These are phyloP conservation scores for Chrysomela aeneicollis DNA, from an alignment of 2,888 invertebrate genomes.

Conservation along the genomic window DNA sequence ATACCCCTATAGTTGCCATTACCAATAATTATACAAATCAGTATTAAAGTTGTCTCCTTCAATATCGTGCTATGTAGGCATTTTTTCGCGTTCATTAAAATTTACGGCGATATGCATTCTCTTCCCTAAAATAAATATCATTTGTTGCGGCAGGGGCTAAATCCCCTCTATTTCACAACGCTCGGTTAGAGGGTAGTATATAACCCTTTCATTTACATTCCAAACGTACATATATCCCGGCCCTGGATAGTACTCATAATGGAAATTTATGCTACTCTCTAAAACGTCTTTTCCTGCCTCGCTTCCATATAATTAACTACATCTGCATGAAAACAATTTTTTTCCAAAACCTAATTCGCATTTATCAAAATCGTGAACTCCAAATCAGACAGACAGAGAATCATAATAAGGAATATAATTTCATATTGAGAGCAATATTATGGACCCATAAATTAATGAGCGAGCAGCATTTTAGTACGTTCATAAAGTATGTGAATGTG, in stretches of 20 bases:
- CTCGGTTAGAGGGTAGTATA: not conserved
- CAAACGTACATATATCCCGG: not conserved
- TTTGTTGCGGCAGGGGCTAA: not conserved
- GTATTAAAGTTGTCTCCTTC: not conserved
- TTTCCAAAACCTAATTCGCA: too few species aligned
- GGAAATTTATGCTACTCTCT: not conserved
- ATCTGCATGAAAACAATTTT: too few species aligned
- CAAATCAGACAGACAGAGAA: too few species aligned
- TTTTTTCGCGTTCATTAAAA: not conserved
- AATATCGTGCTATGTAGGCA: not conserved
- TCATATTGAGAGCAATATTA: too few species aligned
- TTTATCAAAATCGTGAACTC: too few species aligned
- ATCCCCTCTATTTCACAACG: not conserved
- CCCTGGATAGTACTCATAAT: not conserved
- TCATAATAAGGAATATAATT: too few species aligned
- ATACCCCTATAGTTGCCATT: too few species aligned
- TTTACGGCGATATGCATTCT: not conserved
- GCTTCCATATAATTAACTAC: too few species aligned
- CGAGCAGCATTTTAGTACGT: too few species aligned
- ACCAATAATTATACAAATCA: not conserved
- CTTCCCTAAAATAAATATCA: not conserved
- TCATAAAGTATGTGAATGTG: too few species aligned
- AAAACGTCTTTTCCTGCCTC: not conserved
- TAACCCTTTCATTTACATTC: conserved; percentile 2
- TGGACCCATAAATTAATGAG: too few species aligned